phyloP scores from a whole-genome alignment of 1,140 invertebrate species.

The Drosophila mojavensis region DNA sequence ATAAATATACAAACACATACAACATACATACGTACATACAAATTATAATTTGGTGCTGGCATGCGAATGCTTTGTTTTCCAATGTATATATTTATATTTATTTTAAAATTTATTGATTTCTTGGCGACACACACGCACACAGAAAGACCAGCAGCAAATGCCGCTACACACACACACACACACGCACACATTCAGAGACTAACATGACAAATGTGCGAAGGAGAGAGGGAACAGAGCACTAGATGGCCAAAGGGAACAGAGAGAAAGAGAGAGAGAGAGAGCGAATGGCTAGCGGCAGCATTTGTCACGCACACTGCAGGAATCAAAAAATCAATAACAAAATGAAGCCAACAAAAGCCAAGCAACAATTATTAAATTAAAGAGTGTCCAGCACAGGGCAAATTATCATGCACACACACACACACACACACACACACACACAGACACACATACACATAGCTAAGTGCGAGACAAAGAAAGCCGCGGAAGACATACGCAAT shows the following conservation, averaged over 20 bases:
- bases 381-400: background rate
- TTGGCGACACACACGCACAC: slow-evolving; percentile 62
- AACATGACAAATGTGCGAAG: background rate
- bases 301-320: slow-evolving; percentile 37
- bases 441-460: background rate
- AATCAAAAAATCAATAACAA: slow-evolving; percentile 47
- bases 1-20: background rate
- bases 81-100: slow-evolving; percentile 22
- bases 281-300: background rate
- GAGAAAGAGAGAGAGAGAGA: background rate
- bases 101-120: slow-evolving; percentile 74
- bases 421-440: slow-evolving; percentile 5
- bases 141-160: slow-evolving; percentile 14
- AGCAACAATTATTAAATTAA: slow-evolving; percentile 17
- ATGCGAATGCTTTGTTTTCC: slow-evolving; percentile 29
- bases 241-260: too few relatives aligned
- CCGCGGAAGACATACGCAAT: background rate
- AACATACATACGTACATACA: background rate
- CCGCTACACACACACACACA: slow-evolving; percentile 38
- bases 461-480: slow-evolving; percentile 23
- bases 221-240: background rate
- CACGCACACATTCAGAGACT: slow-evolving; percentile 7
- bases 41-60: slow-evolving; percentile 5
- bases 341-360: slow-evolving; percentile 26
- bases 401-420: slow-evolving; percentile 14